These are phyloP conservation scores for Monomorium pharaonis DNA, from an alignment of 1,140 invertebrate genomes.

Conservation along the genomic window DNA sequence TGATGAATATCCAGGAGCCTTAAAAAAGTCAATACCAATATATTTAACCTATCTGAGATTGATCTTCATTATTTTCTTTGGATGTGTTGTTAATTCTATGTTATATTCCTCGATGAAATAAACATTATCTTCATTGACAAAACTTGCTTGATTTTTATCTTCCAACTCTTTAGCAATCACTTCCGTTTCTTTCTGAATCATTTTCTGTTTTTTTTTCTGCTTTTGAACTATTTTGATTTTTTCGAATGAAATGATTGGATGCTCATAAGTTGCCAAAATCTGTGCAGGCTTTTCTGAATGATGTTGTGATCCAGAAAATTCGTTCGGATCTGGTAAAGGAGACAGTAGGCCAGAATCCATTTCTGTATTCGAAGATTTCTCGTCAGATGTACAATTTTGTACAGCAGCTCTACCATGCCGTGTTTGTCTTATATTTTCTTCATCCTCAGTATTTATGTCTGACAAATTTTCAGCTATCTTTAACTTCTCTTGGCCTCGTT, in stretches of 20 bases:
- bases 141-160: slow-evolving; percentile 8
- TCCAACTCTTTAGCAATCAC: background rate
- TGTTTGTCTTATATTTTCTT: slow-evolving; percentile 29
- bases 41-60: background rate
- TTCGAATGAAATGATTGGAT: background rate
- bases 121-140: background rate
- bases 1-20: too few relatives aligned
- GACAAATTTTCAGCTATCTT: slow-evolving; percentile 15
- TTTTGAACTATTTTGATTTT: background rate
- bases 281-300: background rate
- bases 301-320: slow-evolving; percentile 28
- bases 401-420: slow-evolving; percentile 1
- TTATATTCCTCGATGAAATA: background rate
- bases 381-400: slow-evolving; percentile 4
- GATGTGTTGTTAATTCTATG: slow-evolving; percentile 10
- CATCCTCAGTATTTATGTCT: slow-evolving; percentile 21
- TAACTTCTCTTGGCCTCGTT: slow-evolving; percentile 26
- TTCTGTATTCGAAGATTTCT: slow-evolving; percentile 4
- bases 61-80: slow-evolving; percentile 13
- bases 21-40: too few relatives aligned
- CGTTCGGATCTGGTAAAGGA: slow-evolving; percentile 20
- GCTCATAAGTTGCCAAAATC: slow-evolving; percentile 18
- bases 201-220: background rate
- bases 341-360: background rate
- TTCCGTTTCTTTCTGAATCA: background rate